Evolutionary conservation across 2,888 invertebrate species (phyloP).

Genomic region (Oscheius sp.): DNA sequence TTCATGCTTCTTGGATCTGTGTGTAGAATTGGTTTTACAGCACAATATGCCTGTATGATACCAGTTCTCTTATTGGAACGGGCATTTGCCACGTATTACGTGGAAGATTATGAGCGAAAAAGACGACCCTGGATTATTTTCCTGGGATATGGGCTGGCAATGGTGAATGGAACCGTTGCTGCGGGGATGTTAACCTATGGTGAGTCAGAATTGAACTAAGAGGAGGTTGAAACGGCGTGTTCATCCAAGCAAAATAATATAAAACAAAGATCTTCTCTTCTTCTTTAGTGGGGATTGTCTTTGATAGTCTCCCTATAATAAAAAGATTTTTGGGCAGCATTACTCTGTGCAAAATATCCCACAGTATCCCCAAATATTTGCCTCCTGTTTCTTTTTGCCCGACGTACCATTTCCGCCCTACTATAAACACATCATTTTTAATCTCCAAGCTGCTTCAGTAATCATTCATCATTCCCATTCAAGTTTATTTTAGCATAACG

Average conservation of each 20-base stretch:
- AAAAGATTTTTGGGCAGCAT: background rate
- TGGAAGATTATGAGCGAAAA: constrained; percentile 6
- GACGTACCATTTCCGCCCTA: too few species aligned
- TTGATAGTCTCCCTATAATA: background rate
- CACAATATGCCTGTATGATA: constrained; percentile 22
- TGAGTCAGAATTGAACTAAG: background rate
- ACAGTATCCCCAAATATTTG: background rate
- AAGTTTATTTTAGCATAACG: too few species aligned
- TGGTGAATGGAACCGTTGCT: background rate
- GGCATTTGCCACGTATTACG: background rate
- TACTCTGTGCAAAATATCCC: background rate
- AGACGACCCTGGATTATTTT: background rate
- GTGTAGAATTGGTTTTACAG: constrained; percentile 2
- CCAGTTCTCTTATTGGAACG: constrained; percentile 1
- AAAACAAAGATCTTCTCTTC: too few species aligned
- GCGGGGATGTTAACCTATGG: background rate
- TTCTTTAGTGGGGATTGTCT: too few species aligned
- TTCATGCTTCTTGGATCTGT: background rate
- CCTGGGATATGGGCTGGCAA: background rate
- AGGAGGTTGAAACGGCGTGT: too few species aligned
- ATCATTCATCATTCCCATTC: too few species aligned
- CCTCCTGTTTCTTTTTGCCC: too few species aligned
- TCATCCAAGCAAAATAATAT: too few species aligned
- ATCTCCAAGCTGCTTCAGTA: too few species aligned
- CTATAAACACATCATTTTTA: too few species aligned